Percentiles rank a stretch among this genome's conserved stretches.
phyloP scores from a whole-genome alignment of 2,113 vertebrate genomes.

The Paedocypris sp. region DNA sequence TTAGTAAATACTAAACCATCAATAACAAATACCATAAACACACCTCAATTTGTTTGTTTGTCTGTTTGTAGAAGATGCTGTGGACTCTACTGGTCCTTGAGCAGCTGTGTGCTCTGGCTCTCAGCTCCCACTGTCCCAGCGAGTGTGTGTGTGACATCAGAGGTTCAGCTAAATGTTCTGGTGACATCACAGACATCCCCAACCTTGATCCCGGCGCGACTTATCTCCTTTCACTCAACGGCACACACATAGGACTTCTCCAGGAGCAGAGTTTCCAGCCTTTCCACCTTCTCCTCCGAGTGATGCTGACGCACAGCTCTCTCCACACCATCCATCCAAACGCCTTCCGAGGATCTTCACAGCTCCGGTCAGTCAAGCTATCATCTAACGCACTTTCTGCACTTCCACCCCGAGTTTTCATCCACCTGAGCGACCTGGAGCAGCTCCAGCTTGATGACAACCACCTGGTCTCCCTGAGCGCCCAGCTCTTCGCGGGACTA shows the following conservation, averaged over 20 bases:
- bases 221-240: constrained; percentile 40
- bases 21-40: too few species aligned
- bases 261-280: constrained; percentile 54
- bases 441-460: constrained; percentile 67
- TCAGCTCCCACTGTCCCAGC: constrained; percentile 34
- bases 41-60: neutral
- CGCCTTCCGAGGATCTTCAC: constrained; percentile 60
- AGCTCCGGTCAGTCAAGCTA: constrained; percentile 65
- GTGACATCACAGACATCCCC: constrained; percentile 44
- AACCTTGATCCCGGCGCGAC: constrained; percentile 32
- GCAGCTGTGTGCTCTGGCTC: constrained; percentile 16
- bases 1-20: too few species aligned
- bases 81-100: constrained; percentile 29
- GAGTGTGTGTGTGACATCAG: constrained; percentile 26
- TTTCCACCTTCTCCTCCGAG: constrained; percentile 53
- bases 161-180: constrained; percentile 37
- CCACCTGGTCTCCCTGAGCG: constrained; percentile 45
- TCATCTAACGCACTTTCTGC: constrained; percentile 55
- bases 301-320: constrained; percentile 57
- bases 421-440: constrained; percentile 50
- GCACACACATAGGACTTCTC: constrained; percentile 45
- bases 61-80: constrained; percentile 28
- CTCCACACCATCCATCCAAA: constrained; percentile 58
- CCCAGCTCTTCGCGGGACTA: constrained; percentile 57
- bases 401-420: constrained; percentile 61